Conservation (phyloP, 2,888 invertebrate species). For the Mythimna vitellina region DNA sequence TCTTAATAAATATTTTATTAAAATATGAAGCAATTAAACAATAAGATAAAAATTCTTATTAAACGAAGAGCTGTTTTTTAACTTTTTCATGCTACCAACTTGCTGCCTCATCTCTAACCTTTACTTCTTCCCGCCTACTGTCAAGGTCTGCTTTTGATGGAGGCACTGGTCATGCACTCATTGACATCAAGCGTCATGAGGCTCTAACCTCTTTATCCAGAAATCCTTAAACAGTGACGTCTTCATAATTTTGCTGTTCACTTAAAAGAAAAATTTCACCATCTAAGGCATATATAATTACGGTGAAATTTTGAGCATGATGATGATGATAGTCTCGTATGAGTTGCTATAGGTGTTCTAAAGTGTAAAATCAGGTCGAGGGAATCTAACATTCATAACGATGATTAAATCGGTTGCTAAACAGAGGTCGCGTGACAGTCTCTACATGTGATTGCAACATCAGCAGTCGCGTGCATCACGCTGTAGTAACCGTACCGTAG, state of each 20-base stretch:
- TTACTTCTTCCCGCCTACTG: constrained; percentile 12
- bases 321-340: background rate
- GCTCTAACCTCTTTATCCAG: constrained; percentile 3
- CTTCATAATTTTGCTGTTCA: background rate
- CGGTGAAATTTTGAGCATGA: background rate
- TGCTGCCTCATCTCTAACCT: background rate
- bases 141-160: constrained; percentile 19
- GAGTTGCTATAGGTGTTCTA: constrained; percentile 8
- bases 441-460: constrained; percentile 77
- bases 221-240: background rate
- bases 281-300: too few relatives aligned
- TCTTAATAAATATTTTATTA: constrained; percentile 28
- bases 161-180: constrained; percentile 18
- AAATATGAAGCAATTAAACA: constrained; percentile 17
- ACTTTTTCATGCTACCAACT: background rate
- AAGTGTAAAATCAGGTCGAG: constrained; percentile 55
- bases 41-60: background rate
- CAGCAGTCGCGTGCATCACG: constrained; percentile 81
- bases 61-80: background rate
- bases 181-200: constrained; percentile 19
- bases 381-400: constrained; percentile 54
- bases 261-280: background rate
- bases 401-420: constrained; percentile 69
- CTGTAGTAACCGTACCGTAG: constrained; percentile 76
- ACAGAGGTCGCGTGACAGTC: constrained; percentile 78